Percentiles rank a stretch among this genome's conserved stretches.
These are phyloP conservation scores for Ceryle rudis DNA, from an alignment of 2,797 vertebrate genomes.

Conservation along the genomic window DNA sequence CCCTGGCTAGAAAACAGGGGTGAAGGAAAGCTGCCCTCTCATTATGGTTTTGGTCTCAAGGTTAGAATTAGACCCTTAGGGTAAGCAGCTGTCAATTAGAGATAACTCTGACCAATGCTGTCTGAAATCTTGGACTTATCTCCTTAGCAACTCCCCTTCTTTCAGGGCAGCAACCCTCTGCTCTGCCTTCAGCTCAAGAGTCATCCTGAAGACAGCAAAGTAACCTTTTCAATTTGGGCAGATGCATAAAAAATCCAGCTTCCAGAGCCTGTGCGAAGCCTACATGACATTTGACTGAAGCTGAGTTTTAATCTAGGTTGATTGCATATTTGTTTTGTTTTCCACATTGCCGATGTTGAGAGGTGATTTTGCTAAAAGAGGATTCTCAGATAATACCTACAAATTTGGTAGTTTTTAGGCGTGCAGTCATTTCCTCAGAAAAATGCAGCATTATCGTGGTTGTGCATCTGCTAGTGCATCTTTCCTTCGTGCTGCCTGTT, in stretches of 20 bases:
- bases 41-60: constrained; percentile 90
- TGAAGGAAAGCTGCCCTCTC: constrained; percentile 91
- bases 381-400: neutral
- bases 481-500: neutral
- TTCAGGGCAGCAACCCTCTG: constrained; percentile 81
- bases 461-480: constrained; percentile 16
- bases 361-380: constrained; percentile 29
- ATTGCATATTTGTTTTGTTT: constrained; percentile 54
- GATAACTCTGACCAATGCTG: constrained; percentile 88
- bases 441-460: neutral
- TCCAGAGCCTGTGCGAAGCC: constrained; percentile 50
- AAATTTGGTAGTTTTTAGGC: neutral
- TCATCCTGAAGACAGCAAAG: constrained; percentile 75
- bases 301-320: neutral
- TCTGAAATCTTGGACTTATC: constrained; percentile 90
- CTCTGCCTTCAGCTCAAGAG: constrained; percentile 78
- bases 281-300: constrained; percentile 64
- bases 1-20: constrained; percentile 80
- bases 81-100: constrained; percentile 99
- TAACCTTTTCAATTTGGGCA: constrained; percentile 80
- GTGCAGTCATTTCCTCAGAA: neutral
- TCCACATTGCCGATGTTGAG: constrained; percentile 4
- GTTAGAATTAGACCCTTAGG: constrained; percentile 95
- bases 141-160: constrained; percentile 93
- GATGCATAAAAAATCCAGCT: constrained; percentile 75